Evolutionary conservation across 2,888 invertebrate genomes (phyloP), one percentile per base, ranked within the genome.

Genomic region (Ischnura elegans): DNA sequence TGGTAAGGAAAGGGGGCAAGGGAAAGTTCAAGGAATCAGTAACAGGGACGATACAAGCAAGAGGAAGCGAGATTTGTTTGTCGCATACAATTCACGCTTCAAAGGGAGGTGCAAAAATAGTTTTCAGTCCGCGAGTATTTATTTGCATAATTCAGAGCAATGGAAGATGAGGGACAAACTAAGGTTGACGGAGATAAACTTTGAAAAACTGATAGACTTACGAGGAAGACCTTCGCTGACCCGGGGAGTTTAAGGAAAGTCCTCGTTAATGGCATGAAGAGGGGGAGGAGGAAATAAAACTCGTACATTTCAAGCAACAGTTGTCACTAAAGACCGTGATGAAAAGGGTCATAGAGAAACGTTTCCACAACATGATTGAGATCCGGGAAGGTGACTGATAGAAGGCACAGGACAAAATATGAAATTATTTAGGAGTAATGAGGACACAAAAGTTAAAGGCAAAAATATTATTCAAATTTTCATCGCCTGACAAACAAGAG

Each of bases 11-110:
- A 16, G 76, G 76, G n/a, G 36, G 76, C 29, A 76, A 76, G 36
- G 76, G 76, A 36, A 61, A 61, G 76, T 76, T 76, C 76, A 76
- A 76, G 76, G 36, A 76, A 36, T 76, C 13, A 29, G 76, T n/a
- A n/a, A n/a, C 76, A 36, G 76, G 76, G 36, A 36, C 76, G n/a
- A n/a, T 61, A 19, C 10, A n/a, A 8, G 76, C 76, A 8, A 8
- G 61, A 2, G 5, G 6, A 61, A 61, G 8, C n/a, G n/a, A n/a
- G n/a, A n/a, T n/a, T 10, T 36, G 76, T 36, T 76, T 76, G 36
- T 36, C 16, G 16, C 5, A 36, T 36, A 36, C 10, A 25, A 36
- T 76, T 76, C 8, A 51, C 76, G 8, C n/a, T n/a, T 36, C 76
- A 36, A 13, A 76, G 36, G 61, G 13, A 76, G 16, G 29, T n/a